phyloP scores from a whole-genome alignment of 1,140 invertebrate species.

The Drosophila insularis region DNA sequence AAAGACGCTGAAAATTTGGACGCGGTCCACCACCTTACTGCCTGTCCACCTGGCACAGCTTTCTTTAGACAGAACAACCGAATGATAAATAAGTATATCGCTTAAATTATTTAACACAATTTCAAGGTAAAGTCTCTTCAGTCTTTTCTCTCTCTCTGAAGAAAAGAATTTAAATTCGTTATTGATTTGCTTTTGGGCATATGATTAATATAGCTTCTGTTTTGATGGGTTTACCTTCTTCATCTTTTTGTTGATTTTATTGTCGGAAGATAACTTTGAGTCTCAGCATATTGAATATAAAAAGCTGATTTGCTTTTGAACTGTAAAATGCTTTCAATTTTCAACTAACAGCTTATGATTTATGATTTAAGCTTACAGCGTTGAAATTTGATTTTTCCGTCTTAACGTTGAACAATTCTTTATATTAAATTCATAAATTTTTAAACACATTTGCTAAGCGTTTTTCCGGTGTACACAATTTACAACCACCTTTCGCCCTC shows the following conservation, averaged over 20 bases:
- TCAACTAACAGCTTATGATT: conserved; percentile 23
- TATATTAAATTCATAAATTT: conserved; percentile 48
- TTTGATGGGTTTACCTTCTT: too few species aligned
- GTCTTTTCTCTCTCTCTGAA: too few species aligned
- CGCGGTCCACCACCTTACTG: background rate
- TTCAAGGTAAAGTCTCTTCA: too few species aligned
- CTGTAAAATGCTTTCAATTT: conserved; percentile 40
- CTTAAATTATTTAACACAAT: too few species aligned
- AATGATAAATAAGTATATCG: too few species aligned
- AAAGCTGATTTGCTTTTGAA: background rate
- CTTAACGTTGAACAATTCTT: background rate
- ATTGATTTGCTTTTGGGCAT: too few species aligned
- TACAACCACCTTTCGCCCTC: background rate
- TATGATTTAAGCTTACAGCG: background rate
- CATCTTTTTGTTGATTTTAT: too few species aligned
- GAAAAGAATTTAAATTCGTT: too few species aligned
- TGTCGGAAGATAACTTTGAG: too few species aligned
- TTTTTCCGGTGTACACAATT: conserved; percentile 13
- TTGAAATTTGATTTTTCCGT: background rate
- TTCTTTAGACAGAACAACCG: too few species aligned
- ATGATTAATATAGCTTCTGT: too few species aligned
- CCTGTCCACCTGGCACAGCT: too few species aligned
- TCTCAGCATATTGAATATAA: background rate
- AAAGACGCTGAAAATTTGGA: conserved; percentile 45
- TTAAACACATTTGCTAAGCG: background rate